These are phyloP conservation scores for Acomys russatus DNA, from an alignment of 2,797 vertebrate species.

Conservation along the genomic window DNA sequence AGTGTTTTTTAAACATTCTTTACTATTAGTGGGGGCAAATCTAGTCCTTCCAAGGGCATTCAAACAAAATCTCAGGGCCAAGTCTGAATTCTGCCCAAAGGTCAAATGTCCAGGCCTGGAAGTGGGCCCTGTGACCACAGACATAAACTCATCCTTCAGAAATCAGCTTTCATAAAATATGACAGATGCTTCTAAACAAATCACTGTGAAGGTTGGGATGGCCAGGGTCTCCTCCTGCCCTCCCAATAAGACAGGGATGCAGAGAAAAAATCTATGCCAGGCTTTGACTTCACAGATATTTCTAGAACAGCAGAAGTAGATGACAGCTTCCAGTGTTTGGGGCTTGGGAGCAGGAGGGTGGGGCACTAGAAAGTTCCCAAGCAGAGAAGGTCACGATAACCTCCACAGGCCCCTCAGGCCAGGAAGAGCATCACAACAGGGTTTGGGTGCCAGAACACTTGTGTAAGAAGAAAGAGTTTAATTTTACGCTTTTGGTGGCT, in stretches of 20 bases:
- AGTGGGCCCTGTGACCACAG: background rate
- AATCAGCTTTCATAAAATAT: conserved; percentile 23
- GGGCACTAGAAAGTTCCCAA: background rate
- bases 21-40: background rate
- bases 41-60: conserved; percentile 35
- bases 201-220: background rate
- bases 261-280: conserved; percentile 19
- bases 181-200: background rate
- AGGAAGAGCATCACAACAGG: background rate
- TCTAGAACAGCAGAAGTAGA: background rate
- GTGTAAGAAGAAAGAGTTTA: background rate
- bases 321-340: background rate
- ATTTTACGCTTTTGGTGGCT: background rate
- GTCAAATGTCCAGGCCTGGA: background rate
- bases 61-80: background rate
- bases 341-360: background rate
- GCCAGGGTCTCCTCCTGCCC: background rate
- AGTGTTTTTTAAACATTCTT: conserved; percentile 27
- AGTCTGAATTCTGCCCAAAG: background rate
- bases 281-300: background rate
- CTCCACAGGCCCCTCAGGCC: background rate
- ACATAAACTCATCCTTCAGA: conserved; percentile 20
- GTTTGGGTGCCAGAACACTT: background rate
- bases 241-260: background rate
- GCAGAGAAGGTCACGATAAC: background rate